Evolutionary conservation across 2,797 vertebrate species (phyloP).

Genomic region (Phyllotis vaccarum): DNA sequence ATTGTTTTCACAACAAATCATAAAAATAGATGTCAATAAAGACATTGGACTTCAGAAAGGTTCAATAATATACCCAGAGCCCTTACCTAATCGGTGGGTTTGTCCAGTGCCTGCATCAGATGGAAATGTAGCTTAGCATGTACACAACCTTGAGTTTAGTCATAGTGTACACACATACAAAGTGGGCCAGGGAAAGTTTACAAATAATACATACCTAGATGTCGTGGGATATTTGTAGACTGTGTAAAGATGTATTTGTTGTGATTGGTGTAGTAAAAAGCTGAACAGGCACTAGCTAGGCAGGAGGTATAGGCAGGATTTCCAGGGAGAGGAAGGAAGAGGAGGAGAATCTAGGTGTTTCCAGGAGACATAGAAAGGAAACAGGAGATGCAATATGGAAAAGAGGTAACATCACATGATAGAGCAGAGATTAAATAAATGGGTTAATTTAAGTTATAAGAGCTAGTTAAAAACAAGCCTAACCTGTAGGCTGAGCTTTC

Average conservation of each 20-base stretch:
- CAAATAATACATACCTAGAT: not conserved
- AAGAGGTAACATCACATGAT: not conserved
- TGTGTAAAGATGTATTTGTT: not conserved
- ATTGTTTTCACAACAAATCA: conserved; percentile 37
- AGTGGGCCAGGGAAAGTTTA: not conserved
- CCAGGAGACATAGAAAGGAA: not conserved
- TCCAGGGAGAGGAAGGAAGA: not conserved
- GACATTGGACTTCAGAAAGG: conserved; percentile 29
- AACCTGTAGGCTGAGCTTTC: not conserved
- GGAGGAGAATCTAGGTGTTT: not conserved
- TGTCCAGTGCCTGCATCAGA: conserved; percentile 30
- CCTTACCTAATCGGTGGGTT: conserved; percentile 20
- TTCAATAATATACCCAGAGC: conserved; percentile 37
- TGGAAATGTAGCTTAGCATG: not conserved
- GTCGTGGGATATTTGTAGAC: not conserved
- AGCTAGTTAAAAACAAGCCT: not conserved
- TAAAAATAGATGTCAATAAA: not conserved
- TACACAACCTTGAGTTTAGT: not conserved
- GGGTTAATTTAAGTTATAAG: not conserved
- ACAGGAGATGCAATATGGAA: not conserved
- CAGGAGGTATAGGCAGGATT: not conserved
- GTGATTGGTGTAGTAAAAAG: not conserved
- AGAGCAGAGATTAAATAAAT: not conserved
- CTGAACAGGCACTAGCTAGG: not conserved
- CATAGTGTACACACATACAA: not conserved